These are phyloP conservation scores for Austrofundulus limnaeus DNA, from an alignment of 2,113 vertebrate species.

Conservation along the genomic window DNA sequence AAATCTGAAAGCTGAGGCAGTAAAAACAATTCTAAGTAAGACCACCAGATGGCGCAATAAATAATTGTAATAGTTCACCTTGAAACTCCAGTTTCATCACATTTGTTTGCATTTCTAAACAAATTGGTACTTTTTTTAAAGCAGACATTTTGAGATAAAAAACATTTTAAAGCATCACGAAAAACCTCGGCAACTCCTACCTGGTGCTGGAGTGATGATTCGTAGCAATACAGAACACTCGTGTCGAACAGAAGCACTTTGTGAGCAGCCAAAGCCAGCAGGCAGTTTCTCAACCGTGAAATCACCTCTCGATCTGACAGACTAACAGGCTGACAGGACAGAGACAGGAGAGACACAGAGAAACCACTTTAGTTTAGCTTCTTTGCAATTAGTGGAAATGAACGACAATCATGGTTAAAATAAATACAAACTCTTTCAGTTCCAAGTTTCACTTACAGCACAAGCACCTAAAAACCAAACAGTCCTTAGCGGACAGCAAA, in stretches of 20 bases:
- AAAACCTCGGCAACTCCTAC: slow-evolving; percentile 59
- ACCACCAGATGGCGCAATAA: slow-evolving; percentile 46
- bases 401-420: neutral
- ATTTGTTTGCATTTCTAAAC: neutral
- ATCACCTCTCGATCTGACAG: slow-evolving; percentile 93
- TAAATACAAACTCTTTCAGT: neutral
- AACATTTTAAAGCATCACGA: neutral
- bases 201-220: slow-evolving; percentile 90
- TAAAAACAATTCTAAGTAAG: neutral
- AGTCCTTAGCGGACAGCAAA: too few relatives aligned
- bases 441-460: neutral
- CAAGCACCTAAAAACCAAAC: too few relatives aligned
- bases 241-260: slow-evolving; percentile 92
- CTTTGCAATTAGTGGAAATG: neutral
- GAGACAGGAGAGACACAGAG: slow-evolving; percentile 11
- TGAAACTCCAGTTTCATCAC: neutral
- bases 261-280: slow-evolving; percentile 86
- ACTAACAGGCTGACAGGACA: slow-evolving; percentile 79
- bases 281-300: slow-evolving; percentile 92
- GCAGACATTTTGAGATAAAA: too few relatives aligned
- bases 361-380: neutral
- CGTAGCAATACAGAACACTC: slow-evolving; percentile 96
- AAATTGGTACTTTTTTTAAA: too few relatives aligned
- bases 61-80: neutral
- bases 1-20: neutral